Percentiles rank a stretch among this genome's conserved stretches.
Evolutionary conservation across 2,888 invertebrate genomes (phyloP).

Genomic region (Hirtodrosophila trivittata): DNA sequence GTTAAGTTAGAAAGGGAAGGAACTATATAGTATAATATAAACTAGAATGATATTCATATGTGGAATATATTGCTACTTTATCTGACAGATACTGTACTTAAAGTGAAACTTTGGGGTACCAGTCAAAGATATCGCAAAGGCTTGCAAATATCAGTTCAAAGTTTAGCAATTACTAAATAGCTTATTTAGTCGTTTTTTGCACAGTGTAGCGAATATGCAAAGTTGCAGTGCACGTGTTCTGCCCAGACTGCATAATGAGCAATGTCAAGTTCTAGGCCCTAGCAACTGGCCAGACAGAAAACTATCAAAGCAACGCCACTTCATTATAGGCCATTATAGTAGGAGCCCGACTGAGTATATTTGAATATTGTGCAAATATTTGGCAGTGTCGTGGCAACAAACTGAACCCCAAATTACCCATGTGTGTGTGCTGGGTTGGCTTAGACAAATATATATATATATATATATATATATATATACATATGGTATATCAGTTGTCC

Average conservation of each 20-base stretch:
- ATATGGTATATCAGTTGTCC: constrained; percentile 25
- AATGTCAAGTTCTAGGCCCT: constrained; percentile 43
- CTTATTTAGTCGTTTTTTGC: background rate
- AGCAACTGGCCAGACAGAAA: constrained; percentile 38
- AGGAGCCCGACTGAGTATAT: constrained; percentile 16
- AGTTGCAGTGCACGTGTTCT: constrained; percentile 46
- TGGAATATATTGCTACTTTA: too few species aligned
- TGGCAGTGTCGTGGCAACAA: constrained; percentile 41
- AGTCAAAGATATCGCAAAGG: too few species aligned
- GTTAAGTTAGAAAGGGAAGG: too few species aligned
- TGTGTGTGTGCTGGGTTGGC: constrained; percentile 28
- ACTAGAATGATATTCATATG: too few species aligned
- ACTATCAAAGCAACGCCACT: constrained; percentile 14
- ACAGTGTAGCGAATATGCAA: constrained; percentile 37
- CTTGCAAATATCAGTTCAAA: too few species aligned
- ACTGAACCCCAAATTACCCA: too few species aligned
- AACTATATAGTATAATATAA: too few species aligned
- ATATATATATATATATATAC: constrained; percentile 8
- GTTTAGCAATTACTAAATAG: too few species aligned
- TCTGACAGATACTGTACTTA: too few species aligned
- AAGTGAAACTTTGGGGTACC: too few species aligned
- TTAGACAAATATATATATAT: constrained; percentile 2
- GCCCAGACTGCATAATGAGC: constrained; percentile 52
- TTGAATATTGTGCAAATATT: constrained; percentile 51
- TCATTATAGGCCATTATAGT: constrained; percentile 16